phyloP scores from a whole-genome alignment of 2,113 vertebrate species.

The Spea multiplicata region DNA sequence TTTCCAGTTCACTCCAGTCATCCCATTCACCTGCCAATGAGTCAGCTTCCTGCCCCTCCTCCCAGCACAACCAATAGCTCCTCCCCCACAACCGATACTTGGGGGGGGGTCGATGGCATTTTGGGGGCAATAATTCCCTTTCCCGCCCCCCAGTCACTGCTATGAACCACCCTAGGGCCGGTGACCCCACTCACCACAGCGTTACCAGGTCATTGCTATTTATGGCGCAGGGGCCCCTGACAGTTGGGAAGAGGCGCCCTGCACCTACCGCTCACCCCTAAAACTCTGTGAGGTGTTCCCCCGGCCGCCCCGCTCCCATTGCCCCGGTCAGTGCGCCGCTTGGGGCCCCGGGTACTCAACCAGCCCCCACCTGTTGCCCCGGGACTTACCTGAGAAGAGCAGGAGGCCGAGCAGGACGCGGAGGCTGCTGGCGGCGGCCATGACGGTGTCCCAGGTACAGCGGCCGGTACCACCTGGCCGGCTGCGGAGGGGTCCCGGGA shows the following conservation, averaged over 20 bases:
- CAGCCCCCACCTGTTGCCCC: neutral
- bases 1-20: neutral
- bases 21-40: neutral
- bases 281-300: no score
- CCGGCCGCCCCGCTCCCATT: no score
- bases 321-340: neutral
- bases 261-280: no score
- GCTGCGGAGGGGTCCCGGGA: neutral
- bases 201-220: no score
- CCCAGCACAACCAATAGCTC: neutral
- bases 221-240: no score
- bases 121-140: no score
- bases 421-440: no score
- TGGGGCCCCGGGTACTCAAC: neutral
- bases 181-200: no score
- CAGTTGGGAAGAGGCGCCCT: no score
- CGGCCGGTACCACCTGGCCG: neutral
- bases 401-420: neutral
- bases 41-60: neutral
- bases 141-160: no score
- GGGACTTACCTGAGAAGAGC: conserved; percentile 2
- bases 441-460: conserved; percentile 9
- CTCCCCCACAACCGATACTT: neutral
- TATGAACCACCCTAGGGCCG: no score
- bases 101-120: neutral